These are phyloP conservation scores for Chloropsis cyanopogon DNA, from an alignment of 2,113 vertebrate genomes.

Conservation along the genomic window DNA sequence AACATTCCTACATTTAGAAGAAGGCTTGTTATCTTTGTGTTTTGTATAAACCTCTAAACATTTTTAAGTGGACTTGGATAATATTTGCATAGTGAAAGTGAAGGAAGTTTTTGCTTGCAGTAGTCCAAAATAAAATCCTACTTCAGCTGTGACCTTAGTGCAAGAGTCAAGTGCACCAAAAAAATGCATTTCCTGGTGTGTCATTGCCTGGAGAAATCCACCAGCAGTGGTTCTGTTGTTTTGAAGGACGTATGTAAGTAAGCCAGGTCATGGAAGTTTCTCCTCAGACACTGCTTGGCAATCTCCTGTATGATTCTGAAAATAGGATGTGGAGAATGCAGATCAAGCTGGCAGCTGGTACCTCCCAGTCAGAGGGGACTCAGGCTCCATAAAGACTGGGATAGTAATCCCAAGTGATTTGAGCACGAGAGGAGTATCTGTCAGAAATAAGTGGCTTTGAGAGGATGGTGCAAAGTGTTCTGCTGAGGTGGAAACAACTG, in stretches of 20 bases:
- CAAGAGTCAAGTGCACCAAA: neutral
- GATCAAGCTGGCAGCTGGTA: neutral
- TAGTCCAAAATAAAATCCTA: neutral
- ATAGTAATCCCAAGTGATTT: neutral
- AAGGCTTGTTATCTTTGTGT: neutral
- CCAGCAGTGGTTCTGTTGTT: neutral
- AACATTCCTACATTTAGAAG: neutral
- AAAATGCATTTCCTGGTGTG: neutral
- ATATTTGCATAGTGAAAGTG: neutral
- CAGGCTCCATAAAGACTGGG: neutral
- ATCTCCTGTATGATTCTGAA: neutral
- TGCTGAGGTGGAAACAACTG: neutral
- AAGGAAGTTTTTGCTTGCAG: neutral
- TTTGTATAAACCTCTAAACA: neutral
- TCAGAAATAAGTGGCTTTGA: neutral
- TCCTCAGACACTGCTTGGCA: neutral
- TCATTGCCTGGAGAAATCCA: neutral
- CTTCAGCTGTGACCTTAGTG: neutral
- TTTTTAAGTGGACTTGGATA: neutral
- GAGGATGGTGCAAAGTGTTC: neutral
- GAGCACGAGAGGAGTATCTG: neutral
- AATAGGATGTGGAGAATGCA: neutral
- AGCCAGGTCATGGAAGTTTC: neutral
- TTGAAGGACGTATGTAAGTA: neutral
- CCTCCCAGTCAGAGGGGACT: neutral